Percentiles rank a stretch among this genome's conserved stretches.
These are phyloP conservation scores for Euplexia lucipara DNA, from an alignment of 2,888 invertebrate species.

Conservation along the genomic window DNA sequence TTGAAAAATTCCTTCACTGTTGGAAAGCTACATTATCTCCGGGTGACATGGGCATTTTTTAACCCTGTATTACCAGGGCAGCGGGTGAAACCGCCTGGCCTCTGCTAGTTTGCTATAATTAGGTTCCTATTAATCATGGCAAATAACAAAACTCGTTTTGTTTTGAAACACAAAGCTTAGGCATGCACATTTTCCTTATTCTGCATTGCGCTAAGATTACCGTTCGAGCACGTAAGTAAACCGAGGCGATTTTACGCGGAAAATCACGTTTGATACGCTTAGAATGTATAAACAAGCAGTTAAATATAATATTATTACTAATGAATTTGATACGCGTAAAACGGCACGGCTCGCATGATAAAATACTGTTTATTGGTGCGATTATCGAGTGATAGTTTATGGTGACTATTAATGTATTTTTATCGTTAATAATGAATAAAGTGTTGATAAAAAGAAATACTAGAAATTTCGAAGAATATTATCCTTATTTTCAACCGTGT, in stretches of 20 bases:
- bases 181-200: conserved; percentile 5
- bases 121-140: too few relatives aligned
- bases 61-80: too few relatives aligned
- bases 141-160: conserved; percentile 3
- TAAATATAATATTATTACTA: neutral
- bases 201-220: conserved; percentile 9
- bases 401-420: neutral
- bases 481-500: too few relatives aligned
- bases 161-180: conserved; percentile 10
- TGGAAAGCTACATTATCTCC: too few relatives aligned
- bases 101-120: too few relatives aligned
- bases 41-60: too few relatives aligned
- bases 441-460: too few relatives aligned
- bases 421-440: neutral
- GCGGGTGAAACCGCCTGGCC: too few relatives aligned
- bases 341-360: neutral
- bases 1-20: too few relatives aligned
- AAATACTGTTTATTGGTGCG: neutral
- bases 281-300: conserved; percentile 19
- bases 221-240: conserved; percentile 21
- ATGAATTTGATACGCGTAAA: conserved; percentile 9
- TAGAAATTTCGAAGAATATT: too few relatives aligned
- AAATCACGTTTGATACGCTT: conserved; percentile 43
- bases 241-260: conserved; percentile 14
- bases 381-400: conserved; percentile 8